phyloP scores from a whole-genome alignment of 2,797 vertebrate species.

The Sebastes cheni region DNA sequence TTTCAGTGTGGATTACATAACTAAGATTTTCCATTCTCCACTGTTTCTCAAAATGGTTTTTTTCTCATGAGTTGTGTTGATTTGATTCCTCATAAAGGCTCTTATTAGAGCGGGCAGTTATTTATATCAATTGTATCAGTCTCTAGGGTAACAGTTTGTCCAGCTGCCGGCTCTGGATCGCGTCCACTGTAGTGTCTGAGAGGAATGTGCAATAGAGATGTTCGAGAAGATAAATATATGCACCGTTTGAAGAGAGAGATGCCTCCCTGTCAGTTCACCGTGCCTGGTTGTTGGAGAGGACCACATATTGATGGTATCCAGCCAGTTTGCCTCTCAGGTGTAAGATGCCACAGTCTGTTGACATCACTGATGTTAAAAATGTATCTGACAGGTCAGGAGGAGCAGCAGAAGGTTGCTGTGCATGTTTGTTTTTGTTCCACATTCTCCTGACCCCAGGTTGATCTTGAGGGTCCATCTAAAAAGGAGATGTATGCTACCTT shows the following conservation, averaged over 20 bases:
- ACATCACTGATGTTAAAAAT: constrained; percentile 32
- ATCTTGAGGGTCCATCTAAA: constrained; percentile 50
- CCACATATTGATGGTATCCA: constrained; percentile 27
- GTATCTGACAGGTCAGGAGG: constrained; percentile 47
- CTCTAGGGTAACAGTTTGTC: constrained; percentile 30
- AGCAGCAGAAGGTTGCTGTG: constrained; percentile 8
- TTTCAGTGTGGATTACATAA: neutral
- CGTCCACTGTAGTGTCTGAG: constrained; percentile 49
- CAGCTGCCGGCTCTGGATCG: constrained; percentile 61
- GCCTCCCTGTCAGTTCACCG: constrained; percentile 42
- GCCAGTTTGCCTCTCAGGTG: constrained; percentile 56
- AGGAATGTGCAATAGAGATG: constrained; percentile 66
- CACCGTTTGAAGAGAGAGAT: constrained; percentile 47
- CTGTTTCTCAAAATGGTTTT: neutral
- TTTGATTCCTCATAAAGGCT: neutral
- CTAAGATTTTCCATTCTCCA: neutral
- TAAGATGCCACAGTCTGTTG: constrained; percentile 46
- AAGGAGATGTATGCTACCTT: constrained; percentile 43
- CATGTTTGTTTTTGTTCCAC: constrained; percentile 60
- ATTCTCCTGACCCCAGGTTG: constrained; percentile 56
- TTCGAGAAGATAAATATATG: constrained; percentile 64
- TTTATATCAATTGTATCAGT: constrained; percentile 43
- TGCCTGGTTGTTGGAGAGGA: constrained; percentile 1
- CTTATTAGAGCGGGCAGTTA: constrained; percentile 21
- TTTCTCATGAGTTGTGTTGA: neutral